phyloP scores from a whole-genome alignment of 1,140 invertebrate genomes.

The Leptopilina clavipes region DNA sequence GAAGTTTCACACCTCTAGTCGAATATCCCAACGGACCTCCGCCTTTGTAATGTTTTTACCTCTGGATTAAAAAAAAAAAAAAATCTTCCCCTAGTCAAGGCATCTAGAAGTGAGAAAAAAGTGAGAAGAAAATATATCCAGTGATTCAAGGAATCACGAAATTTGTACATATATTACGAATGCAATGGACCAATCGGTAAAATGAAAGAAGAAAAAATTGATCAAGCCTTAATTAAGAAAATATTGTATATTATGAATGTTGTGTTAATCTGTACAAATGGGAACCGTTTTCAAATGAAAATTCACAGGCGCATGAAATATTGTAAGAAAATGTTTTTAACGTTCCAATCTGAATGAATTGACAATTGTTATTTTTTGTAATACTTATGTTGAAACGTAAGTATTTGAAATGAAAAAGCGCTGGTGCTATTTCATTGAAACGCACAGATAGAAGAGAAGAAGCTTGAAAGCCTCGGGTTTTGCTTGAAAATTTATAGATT shows the following conservation, averaged over 20 bases:
- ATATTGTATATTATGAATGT: slow-evolving; percentile 44
- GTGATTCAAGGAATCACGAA: slow-evolving; percentile 7
- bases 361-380: slow-evolving; percentile 10
- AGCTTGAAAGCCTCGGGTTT: slow-evolving; percentile 49
- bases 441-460: slow-evolving; percentile 51
- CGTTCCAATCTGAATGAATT: background rate
- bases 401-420: slow-evolving; percentile 39
- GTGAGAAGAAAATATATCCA: slow-evolving; percentile 30
- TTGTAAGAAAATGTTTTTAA: too few species aligned
- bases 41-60: slow-evolving; percentile 80
- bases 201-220: slow-evolving; percentile 24
- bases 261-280: slow-evolving; percentile 35
- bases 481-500: slow-evolving; percentile 63
- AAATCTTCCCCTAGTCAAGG: slow-evolving; percentile 10
- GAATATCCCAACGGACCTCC: slow-evolving; percentile 92
- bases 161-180: slow-evolving; percentile 35
- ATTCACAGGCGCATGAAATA: background rate
- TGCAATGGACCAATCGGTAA: slow-evolving; percentile 46
- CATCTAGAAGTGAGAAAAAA: background rate
- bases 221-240: slow-evolving; percentile 45
- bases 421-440: slow-evolving; percentile 39
- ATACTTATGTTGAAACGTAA: slow-evolving; percentile 41
- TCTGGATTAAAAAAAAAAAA: background rate
- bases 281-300: too few species aligned
- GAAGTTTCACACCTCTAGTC: slow-evolving; percentile 89